Evolutionary conservation across 2,888 invertebrate species (phyloP), one percentile per base, ranked within the genome.

Genomic region (Tenodera sinensis): DNA sequence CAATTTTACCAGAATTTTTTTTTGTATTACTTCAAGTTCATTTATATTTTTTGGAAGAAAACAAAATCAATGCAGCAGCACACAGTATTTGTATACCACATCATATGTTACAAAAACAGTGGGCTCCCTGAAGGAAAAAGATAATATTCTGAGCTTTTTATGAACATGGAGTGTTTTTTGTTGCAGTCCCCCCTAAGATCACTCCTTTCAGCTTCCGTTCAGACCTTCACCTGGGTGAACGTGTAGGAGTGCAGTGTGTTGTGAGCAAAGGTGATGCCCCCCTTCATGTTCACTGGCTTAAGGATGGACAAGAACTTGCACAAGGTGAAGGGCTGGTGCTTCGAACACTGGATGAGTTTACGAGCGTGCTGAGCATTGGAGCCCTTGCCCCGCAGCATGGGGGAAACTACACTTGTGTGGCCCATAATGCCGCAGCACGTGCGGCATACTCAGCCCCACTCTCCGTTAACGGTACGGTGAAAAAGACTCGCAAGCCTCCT

Each of bases 361-460:
- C 92, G 82, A 92, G 92, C 90, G 91, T 92, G 87, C 93, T 95
- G 90, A 94, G 93, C 92, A 94, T 95, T 91, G 93, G 93, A 90
- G 93, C 93, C 90, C 94, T 95, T 89, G 93, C 93, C 88, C 94
- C 94, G 12, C 92, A 93, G 89, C 94, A 94, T 92, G 93, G 93
- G 89, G 94, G 94, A 90, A 94, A 94, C 93, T 94, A 94, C 92
- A 94, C 94, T 87, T 94, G 94, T 92, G 92, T 93, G 83, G 94
- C 94, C 88, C 93, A 93, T 92, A 94, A 94, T 92, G 93, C 93
- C 88, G 94, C 94, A 88, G 93, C 94, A 89, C 92, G 93, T 91
- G 93, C 93, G 85, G 93, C 93, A 81, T 93, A 93, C 92, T 93
- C 94, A 87, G 93, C 94, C 86, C 92, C 92, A 89, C 93, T 94